Evolutionary conservation across 2,888 invertebrate species (phyloP).

Genomic region (Drosophila imparisetae): DNA sequence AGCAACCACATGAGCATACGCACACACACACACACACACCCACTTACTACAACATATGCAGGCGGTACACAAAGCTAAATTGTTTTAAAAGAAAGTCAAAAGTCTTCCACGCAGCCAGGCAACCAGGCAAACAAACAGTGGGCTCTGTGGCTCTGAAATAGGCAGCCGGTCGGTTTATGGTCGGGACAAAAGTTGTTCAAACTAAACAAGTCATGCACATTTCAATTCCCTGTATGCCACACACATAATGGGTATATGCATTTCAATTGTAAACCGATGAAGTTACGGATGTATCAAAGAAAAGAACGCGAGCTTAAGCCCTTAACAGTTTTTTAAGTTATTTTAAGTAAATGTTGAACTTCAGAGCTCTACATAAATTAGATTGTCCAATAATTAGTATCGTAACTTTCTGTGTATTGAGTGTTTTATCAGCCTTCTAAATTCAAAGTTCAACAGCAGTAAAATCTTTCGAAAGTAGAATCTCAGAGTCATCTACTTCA

Average conservation of each 20-base stretch:
- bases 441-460: neutral
- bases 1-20: constrained; percentile 74
- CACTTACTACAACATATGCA: constrained; percentile 5
- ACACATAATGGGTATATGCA: neutral
- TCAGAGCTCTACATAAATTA: neutral
- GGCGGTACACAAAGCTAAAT: constrained; percentile 68
- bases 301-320: neutral
- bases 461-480: neutral
- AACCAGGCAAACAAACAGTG: constrained; percentile 62
- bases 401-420: neutral
- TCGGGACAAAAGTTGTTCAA: constrained; percentile 62
- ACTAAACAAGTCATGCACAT: constrained; percentile 77
- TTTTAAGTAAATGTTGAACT: neutral
- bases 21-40: constrained; percentile 23
- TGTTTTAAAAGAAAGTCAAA: constrained; percentile 80
- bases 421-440: neutral
- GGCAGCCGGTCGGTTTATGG: constrained; percentile 25
- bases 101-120: constrained; percentile 56
- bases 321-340: neutral
- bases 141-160: constrained; percentile 46
- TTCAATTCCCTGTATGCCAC: constrained; percentile 39
- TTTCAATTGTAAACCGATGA: neutral
- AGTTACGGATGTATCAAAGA: neutral
- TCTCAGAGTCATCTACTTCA: neutral
- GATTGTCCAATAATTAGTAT: neutral